A percentile compares a stretch with the other conserved stretches of the same genome.
phyloP scores from a whole-genome alignment of 2,888 invertebrate species.

The Myathropa florea region DNA sequence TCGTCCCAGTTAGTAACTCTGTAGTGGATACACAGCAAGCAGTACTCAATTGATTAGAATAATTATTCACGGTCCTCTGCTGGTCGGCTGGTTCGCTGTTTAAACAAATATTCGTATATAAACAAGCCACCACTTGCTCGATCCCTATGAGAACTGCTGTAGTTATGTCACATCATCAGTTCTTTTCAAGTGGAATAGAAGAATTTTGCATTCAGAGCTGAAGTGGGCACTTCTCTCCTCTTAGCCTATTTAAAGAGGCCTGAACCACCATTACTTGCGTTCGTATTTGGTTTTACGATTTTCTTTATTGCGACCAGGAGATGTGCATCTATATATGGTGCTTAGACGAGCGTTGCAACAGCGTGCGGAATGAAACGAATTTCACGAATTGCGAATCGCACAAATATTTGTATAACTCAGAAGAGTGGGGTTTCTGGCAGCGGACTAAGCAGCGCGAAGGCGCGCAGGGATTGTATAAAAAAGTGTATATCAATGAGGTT shows the following conservation, averaged over 20 bases:
- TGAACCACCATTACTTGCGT: conserved; percentile 38
- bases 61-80: conserved; percentile 47
- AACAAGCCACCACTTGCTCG: conserved; percentile 44
- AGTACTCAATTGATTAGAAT: conserved; percentile 62
- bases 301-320: conserved; percentile 36
- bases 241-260: conserved; percentile 29
- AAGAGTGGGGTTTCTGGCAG: background rate
- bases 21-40: conserved; percentile 29
- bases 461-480: conserved; percentile 42
- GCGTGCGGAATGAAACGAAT: conserved; percentile 34
- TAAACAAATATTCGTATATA: conserved; percentile 23
- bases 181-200: conserved; percentile 29
- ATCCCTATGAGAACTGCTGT: conserved; percentile 8
- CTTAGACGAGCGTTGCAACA: conserved; percentile 38
- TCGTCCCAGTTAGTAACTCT: background rate
- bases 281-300: conserved; percentile 51
- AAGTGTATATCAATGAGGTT: conserved; percentile 67
- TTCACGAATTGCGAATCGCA: conserved; percentile 64
- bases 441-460: background rate
- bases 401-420: conserved; percentile 55
- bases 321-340: conserved; percentile 29
- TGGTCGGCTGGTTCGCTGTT: background rate
- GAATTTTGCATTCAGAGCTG: conserved; percentile 13
- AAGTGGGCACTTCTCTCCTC: conserved; percentile 5
- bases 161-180: conserved; percentile 57